phyloP scores from a whole-genome alignment of 2,113 vertebrate species.

The Chaenogobius annularis region DNA sequence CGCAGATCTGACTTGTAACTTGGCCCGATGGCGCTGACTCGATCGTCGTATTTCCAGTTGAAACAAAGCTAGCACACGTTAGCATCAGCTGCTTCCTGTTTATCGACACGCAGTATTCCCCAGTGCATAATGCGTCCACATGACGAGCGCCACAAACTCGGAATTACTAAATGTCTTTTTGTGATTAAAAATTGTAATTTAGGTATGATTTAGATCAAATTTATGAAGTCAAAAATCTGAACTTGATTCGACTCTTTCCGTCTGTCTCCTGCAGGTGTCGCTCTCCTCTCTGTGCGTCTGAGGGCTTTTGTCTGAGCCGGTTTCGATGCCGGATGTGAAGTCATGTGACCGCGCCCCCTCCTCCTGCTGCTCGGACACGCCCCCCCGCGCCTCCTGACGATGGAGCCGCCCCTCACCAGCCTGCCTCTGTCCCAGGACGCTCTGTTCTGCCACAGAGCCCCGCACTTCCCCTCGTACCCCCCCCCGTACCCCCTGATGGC shows the following conservation, averaged over 20 bases:
- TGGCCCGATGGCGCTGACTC: no score
- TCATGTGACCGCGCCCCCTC: slow-evolving; percentile 78
- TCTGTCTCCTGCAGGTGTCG: slow-evolving; percentile 38
- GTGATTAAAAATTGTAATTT: no score
- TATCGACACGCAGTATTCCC: no score
- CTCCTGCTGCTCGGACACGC: slow-evolving; percentile 68
- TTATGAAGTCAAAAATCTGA: no score
- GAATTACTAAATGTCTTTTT: no score
- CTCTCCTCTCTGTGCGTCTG: slow-evolving; percentile 36
- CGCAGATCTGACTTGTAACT: no score
- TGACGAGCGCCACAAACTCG: no score
- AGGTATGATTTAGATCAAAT: no score
- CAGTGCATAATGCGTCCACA: no score
- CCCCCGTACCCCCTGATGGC: slow-evolving; percentile 78
- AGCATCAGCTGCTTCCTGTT: no score
- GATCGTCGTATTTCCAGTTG: no score
- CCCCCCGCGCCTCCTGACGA: slow-evolving; percentile 71
- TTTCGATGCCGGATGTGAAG: slow-evolving; percentile 79
- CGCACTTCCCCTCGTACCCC: slow-evolving; percentile 38
- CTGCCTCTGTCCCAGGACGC: slow-evolving; percentile 74
- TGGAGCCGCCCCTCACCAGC: slow-evolving; percentile 77
- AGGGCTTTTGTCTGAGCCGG: slow-evolving; percentile 46
- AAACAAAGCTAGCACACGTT: no score
- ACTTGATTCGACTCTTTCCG: background rate
- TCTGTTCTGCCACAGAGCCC: slow-evolving; percentile 75